phyloP scores from a whole-genome alignment of 2,797 vertebrate species.

The Neosilurus hyrtlii region DNA sequence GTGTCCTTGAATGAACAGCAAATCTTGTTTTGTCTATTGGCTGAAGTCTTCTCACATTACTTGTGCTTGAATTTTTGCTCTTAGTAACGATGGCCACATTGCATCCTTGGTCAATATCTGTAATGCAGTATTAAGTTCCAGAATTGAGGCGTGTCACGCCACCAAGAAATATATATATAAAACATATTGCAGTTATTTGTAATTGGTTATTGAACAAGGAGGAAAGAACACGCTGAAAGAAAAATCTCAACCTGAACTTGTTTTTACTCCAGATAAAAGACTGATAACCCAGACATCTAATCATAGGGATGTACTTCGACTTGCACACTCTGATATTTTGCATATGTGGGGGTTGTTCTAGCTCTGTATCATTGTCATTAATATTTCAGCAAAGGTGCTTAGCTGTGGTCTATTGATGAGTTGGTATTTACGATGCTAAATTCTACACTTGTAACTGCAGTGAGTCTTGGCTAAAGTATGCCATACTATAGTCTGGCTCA shows the following conservation, averaged over 20 bases:
- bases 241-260: background rate
- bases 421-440: slow-evolving; percentile 61
- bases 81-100: background rate
- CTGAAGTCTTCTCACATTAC: background rate
- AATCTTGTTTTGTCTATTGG: background rate
- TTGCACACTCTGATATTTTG: slow-evolving; percentile 18
- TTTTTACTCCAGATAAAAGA: background rate
- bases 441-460: slow-evolving; percentile 68
- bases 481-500: slow-evolving; percentile 61
- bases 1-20: background rate
- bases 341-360: slow-evolving; percentile 25
- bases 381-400: slow-evolving; percentile 35
- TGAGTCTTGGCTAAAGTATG: slow-evolving; percentile 53
- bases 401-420: slow-evolving; percentile 37
- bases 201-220: background rate
- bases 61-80: background rate
- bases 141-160: background rate
- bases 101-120: background rate
- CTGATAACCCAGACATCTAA: background rate
- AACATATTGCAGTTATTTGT: background rate
- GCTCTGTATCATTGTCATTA: slow-evolving; percentile 21
- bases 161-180: background rate
- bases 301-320: background rate
- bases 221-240: background rate
- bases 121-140: background rate